These are phyloP conservation scores for Zapus hudsonius DNA, from an alignment of 2,113 vertebrate species.

Conservation along the genomic window DNA sequence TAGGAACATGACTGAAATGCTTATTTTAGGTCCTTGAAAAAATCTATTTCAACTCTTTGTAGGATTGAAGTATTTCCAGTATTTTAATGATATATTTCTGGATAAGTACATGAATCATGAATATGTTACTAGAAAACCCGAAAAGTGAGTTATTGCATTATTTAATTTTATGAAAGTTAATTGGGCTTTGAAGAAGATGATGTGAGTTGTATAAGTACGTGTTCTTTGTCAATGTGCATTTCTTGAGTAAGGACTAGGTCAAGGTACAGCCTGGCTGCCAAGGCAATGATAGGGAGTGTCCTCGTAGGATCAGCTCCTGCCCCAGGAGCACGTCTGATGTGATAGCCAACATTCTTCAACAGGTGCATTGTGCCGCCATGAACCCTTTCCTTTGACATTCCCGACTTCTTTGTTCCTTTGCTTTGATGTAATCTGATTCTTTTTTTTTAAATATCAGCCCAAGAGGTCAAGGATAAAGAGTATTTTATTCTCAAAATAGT, in stretches of 20 bases:
- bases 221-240: not conserved
- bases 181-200: not conserved
- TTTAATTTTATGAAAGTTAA: not conserved
- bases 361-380: not conserved
- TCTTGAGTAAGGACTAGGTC: not conserved
- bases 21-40: not conserved
- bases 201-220: not conserved
- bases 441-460: not conserved
- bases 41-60: slow-evolving; percentile 40
- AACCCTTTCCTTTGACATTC: not conserved
- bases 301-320: not conserved
- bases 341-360: not conserved
- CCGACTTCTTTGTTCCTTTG: slow-evolving; percentile 33
- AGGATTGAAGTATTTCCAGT: not conserved
- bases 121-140: not conserved
- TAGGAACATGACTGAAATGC: not conserved
- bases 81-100: slow-evolving; percentile 21
- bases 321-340: not conserved
- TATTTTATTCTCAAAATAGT: not conserved
- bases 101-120: not conserved
- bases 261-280: too few species aligned
- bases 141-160: not conserved
- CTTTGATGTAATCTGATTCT: not conserved
- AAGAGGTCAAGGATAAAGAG: not conserved
- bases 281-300: not conserved